Evolutionary conservation across 1,140 invertebrate genomes (phyloP).

Genomic region (Halotydeus destructor): DNA sequence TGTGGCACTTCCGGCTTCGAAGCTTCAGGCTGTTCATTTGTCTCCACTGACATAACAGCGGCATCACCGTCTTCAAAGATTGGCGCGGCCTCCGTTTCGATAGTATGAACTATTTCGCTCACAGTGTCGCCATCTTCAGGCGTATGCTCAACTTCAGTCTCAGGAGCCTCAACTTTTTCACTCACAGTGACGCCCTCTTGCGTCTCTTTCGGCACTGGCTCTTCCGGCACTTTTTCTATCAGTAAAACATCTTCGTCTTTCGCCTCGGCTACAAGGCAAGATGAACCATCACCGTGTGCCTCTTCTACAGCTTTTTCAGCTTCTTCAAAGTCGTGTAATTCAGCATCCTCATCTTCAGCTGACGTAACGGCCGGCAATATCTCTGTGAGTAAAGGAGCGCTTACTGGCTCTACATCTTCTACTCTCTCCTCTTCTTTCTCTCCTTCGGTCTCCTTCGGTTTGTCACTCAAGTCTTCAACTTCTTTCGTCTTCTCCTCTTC

Average conservation of each 20-base stretch:
- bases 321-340: not conserved
- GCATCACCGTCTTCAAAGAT: too few relatives aligned
- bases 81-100: too few relatives aligned
- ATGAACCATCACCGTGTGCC: not conserved
- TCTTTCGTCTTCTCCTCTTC: not conserved
- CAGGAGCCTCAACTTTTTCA: not conserved
- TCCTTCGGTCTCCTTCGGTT: not conserved
- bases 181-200: not conserved
- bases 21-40: too few relatives aligned
- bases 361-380: too few relatives aligned
- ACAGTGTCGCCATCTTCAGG: too few relatives aligned
- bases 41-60: too few relatives aligned
- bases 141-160: conserved; percentile 1
- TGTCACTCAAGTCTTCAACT: not conserved
- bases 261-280: too few relatives aligned
- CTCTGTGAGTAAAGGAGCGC: too few relatives aligned
- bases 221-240: not conserved
- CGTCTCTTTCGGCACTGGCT: not conserved
- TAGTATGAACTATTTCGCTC: too few relatives aligned
- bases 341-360: too few relatives aligned
- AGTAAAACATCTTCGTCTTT: not conserved
- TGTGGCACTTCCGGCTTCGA: too few relatives aligned
- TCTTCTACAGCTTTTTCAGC: conserved; percentile 2
- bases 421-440: not conserved
- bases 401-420: not conserved